phyloP scores from a whole-genome alignment of 2,888 invertebrate species.

The Drosophila atroscutellata region DNA sequence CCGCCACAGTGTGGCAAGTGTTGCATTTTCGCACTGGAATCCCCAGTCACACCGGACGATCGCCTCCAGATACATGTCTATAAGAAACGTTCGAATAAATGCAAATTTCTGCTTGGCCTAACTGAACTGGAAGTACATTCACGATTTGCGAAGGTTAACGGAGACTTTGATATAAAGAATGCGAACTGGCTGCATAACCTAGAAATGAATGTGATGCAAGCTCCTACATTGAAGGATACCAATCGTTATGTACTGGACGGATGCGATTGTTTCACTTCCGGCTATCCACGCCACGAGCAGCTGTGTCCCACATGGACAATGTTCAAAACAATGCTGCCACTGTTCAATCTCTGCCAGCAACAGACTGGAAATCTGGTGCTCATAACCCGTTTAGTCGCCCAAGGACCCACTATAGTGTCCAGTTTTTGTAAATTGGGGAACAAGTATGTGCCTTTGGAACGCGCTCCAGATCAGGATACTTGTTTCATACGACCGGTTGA shows the following conservation, averaged over 20 bases:
- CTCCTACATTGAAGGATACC: conserved; percentile 59
- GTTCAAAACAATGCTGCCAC: conserved; percentile 77
- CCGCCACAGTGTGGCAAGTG: conserved; percentile 79
- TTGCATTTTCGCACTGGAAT: conserved; percentile 80
- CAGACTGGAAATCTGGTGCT: conserved; percentile 83
- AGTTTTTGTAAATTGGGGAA: conserved; percentile 53
- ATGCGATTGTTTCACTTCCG: conserved; percentile 69
- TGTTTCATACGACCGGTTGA: conserved; percentile 19
- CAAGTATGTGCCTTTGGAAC: background rate
- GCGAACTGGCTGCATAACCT: conserved; percentile 61
- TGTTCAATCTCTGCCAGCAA: conserved; percentile 76
- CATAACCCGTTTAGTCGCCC: conserved; percentile 80
- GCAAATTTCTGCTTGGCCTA: conserved; percentile 39
- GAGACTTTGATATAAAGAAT: conserved; percentile 72
- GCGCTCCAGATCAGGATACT: conserved; percentile 35
- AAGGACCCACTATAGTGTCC: conserved; percentile 82
- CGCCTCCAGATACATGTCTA: conserved; percentile 78
- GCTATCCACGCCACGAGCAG: conserved; percentile 66
- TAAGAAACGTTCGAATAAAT: conserved; percentile 78
- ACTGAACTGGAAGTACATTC: conserved; percentile 19
- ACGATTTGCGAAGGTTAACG: conserved; percentile 77
- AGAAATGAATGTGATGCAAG: conserved; percentile 37
- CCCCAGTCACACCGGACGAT: conserved; percentile 75
- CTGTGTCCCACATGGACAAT: conserved; percentile 74
- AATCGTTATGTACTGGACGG: conserved; percentile 42